Conservation (phyloP, 2,797 vertebrate species). For the Hoplostethus atlanticus region DNA sequence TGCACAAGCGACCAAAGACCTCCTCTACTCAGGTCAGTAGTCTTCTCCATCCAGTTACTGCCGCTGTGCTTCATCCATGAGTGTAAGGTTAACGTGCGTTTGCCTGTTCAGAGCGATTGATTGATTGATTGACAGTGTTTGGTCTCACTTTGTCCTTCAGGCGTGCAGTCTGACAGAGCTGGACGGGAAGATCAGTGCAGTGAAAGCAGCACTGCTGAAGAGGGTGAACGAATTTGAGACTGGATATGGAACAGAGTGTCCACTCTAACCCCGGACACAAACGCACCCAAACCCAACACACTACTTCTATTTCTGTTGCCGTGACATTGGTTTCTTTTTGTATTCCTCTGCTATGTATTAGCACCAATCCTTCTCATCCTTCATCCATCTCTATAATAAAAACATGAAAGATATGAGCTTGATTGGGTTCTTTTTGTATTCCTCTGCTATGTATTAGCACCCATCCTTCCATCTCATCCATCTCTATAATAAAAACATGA, state of each 20-base stretch:
- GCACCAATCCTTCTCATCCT: neutral
- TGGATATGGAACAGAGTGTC: constrained; percentile 81
- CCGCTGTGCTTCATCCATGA: constrained; percentile 3
- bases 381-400: neutral
- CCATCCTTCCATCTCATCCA: no score
- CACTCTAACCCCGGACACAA: constrained; percentile 67
- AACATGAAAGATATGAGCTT: neutral
- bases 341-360: neutral
- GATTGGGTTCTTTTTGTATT: no score
- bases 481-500: neutral
- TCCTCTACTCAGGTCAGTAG: constrained; percentile 88
- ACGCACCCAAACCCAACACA: neutral
- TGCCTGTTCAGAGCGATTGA: neutral
- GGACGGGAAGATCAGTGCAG: constrained; percentile 96
- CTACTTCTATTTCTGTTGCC: neutral
- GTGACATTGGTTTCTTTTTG: neutral
- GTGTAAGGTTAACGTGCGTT: neutral
- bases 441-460: no score
- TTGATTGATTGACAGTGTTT: constrained; percentile 12
- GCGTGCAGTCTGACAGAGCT: constrained; percentile 94
- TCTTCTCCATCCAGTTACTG: constrained; percentile 12
- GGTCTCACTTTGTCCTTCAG: constrained; percentile 75
- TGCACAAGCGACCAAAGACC: constrained; percentile 91
- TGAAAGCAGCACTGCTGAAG: constrained; percentile 92
- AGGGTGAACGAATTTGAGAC: constrained; percentile 89